Evolutionary conservation across 1,140 invertebrate genomes (phyloP), one percentile per base, ranked within the genome.

Genomic region (Drosophila tropicalis): DNA sequence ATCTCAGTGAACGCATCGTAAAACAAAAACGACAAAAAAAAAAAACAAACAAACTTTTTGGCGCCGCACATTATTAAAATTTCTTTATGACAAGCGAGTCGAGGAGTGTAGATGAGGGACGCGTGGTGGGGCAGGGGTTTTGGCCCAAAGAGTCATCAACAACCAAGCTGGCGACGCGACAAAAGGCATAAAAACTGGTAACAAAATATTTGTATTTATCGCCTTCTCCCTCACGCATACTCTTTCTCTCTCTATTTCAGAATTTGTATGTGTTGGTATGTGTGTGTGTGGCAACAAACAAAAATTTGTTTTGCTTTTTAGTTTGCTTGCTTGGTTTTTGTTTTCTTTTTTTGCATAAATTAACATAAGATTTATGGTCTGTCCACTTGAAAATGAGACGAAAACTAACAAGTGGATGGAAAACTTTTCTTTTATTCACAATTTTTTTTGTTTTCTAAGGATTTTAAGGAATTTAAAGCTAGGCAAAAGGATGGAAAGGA

Each of bases 51-150:
- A n/a, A n/a, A n/a, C 70, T 89, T 86, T 90, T 90, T 87, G 82
- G 86, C 86, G 86, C 86, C 86, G 76, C 86, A 83, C 86, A 90
- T 90, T 90, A 90, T 90, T 90, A 90, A 90, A 87, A 87, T 90
- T 77, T 83, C 80, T 90, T 89, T 89, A 89, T 89, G 84, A 89
- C 84, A 90, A 80, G 70, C 84, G 80, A 84, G 79, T 58, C 70
- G 73, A 68, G 67, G 36, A 51, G 56, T n/a, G 22, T 36, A 9
- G 58, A 62, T 55, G 36, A 44, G 61, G 15, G 34, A 40, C 0
- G 73, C 10, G 6, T 12, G 19, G 40, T 29, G 56, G 51, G 56
- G 36, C 56, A 25, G 44, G 57, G 71, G 47, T 51, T 51, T 68
- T 56, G 81, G 72, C 67, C 76, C 68, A 80, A 70, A 82, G 77